Percentiles rank a stretch among this genome's conserved stretches.
These are phyloP conservation scores for Poeciliopsis infans DNA, from an alignment of 2,797 vertebrate species.

Conservation along the genomic window DNA sequence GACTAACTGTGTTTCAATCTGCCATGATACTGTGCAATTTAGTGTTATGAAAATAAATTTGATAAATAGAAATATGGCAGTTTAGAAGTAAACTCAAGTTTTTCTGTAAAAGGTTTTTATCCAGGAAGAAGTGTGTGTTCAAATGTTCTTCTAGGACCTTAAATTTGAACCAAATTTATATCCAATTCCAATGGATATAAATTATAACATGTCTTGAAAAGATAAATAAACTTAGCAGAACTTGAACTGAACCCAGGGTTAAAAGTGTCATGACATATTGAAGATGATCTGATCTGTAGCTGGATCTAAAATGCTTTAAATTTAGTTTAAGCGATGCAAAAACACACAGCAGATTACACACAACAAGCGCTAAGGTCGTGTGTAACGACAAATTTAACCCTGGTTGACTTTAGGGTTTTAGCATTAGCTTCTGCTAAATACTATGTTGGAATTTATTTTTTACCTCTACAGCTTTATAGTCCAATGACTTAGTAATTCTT, in stretches of 20 bases:
- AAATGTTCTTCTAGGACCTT: not conserved
- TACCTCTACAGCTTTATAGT: not conserved
- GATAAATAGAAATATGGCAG: no score
- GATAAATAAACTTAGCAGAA: not conserved
- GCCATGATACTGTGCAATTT: no score
- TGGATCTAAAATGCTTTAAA: not conserved
- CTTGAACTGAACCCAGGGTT: not conserved
- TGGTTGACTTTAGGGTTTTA: not conserved
- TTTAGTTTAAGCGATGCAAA: not conserved
- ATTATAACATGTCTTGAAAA: not conserved
- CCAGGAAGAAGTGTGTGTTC: not conserved
- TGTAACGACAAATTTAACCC: not conserved
- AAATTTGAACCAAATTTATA: not conserved
- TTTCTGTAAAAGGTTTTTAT: no score
- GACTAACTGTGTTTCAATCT: no score
- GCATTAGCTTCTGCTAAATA: not conserved
- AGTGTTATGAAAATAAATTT: no score
- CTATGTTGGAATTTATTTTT: not conserved
- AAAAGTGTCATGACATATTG: not conserved
- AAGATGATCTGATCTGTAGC: not conserved
- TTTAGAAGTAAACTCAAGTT: no score
- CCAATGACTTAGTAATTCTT: not conserved
- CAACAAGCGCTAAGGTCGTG: not conserved
- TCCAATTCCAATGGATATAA: not conserved
- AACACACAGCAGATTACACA: not conserved